Conservation (phyloP, 2,888 invertebrate species). For the Glaucopsyche alexis region DNA sequence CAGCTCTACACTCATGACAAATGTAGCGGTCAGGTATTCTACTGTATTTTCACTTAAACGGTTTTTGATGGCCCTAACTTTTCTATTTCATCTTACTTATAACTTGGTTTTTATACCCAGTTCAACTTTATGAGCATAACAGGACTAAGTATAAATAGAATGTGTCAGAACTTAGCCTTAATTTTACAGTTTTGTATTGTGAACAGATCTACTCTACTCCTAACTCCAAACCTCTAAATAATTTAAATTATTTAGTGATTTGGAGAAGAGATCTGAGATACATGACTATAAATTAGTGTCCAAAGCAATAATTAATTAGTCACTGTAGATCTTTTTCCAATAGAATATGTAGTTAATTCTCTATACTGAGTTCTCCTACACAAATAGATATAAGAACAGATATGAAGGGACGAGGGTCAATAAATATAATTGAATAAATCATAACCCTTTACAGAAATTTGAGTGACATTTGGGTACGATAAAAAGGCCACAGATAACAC, state of each 20-base stretch:
- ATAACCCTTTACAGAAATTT: conserved; percentile 36
- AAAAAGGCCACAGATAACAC: conserved; percentile 45
- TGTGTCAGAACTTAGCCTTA: too few species aligned
- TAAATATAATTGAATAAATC: conserved; percentile 30
- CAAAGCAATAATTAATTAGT: too few species aligned
- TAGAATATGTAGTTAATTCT: not conserved
- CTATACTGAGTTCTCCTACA: not conserved
- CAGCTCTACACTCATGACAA: conserved; percentile 62
- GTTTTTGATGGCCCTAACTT: conserved; percentile 39
- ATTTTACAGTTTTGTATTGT: too few species aligned
- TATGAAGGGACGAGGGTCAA: not conserved
- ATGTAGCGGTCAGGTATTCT: conserved; percentile 70
- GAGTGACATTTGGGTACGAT: conserved; percentile 41
- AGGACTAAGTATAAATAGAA: too few species aligned
- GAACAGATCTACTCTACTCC: too few species aligned
- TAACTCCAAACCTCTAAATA: too few species aligned
- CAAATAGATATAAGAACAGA: not conserved
- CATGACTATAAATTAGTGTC: too few species aligned
- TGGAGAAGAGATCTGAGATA: too few species aligned
- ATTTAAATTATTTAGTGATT: too few species aligned
- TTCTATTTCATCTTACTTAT: conserved; percentile 26
- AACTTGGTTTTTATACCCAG: not conserved
- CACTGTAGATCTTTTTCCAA: too few species aligned
- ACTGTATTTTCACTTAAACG: conserved; percentile 60
- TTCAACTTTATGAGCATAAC: not conserved